Evolutionary conservation across 1,140 invertebrate genomes (phyloP).

Genomic region (Drosophila kurseongensis): DNA sequence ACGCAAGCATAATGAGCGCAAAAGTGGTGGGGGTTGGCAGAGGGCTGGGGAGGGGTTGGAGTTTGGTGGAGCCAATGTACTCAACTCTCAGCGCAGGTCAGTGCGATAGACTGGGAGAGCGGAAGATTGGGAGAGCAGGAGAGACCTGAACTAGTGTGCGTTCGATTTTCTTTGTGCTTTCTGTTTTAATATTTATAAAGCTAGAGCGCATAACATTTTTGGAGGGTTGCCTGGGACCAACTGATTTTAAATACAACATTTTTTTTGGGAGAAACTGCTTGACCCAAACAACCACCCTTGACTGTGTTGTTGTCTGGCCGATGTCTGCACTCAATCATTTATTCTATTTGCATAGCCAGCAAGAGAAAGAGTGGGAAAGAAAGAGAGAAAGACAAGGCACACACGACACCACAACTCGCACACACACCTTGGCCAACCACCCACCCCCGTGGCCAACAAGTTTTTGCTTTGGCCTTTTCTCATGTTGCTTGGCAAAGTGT

Average conservation of each 20-base stretch:
- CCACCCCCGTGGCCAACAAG: slow-evolving; percentile 27
- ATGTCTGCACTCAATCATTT: slow-evolving; percentile 63
- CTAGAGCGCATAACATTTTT: slow-evolving; percentile 22
- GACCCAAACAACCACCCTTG: slow-evolving; percentile 26
- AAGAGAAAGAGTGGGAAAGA: slow-evolving; percentile 2
- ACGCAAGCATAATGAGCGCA: slow-evolving; percentile 42
- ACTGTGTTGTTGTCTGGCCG: slow-evolving; percentile 63
- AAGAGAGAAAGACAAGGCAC: slow-evolving; percentile 28
- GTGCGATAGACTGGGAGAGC: slow-evolving; percentile 13
- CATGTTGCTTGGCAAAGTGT: slow-evolving; percentile 53
- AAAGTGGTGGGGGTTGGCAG: slow-evolving; percentile 1
- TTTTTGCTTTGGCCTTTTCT: slow-evolving; percentile 57
- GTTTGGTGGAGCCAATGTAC: slow-evolving; percentile 48
- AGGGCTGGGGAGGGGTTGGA: slow-evolving; percentile 6
- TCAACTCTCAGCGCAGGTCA: slow-evolving; percentile 54
- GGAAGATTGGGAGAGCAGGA: slow-evolving; percentile 3
- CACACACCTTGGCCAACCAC: slow-evolving; percentile 12
- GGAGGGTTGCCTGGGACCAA: neutral
- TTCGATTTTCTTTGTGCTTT: slow-evolving; percentile 53
- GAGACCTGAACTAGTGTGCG: slow-evolving; percentile 39
- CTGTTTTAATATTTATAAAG: slow-evolving; percentile 59
- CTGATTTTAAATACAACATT: neutral
- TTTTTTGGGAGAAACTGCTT: slow-evolving; percentile 9
- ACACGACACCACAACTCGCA: slow-evolving; percentile 15
- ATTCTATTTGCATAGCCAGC: slow-evolving; percentile 57